Base-by-base conservation (phyloP, 1,140 invertebrate species). In the Zaprionus ornatus region DNA sequence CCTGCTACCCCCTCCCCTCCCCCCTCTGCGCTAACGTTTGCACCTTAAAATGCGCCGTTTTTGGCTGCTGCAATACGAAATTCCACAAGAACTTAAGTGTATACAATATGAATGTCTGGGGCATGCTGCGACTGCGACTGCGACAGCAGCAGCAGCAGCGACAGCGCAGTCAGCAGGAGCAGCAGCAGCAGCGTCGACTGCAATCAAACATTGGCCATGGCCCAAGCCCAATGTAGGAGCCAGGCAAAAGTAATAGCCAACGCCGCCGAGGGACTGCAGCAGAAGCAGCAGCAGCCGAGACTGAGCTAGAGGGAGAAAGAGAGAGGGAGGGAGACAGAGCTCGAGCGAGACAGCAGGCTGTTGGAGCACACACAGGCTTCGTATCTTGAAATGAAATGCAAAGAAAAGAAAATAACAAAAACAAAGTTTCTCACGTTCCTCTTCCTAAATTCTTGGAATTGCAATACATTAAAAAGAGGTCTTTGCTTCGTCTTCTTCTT, bases 381-480 rank as follows among this genome's bases (percentile, higher is more conserved):
- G 86, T 91, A 90, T 90, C 82, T 91, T 74, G 77, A 90, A 90
- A 90, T 90, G 86, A 90, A 90, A 90, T 85, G 86, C 86, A 90
- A 90, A 90, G 86, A 90, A 90, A 90, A 90, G 79, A 90, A 90
- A 91, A 83, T 83, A 90, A 92, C 78, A 92, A 92, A 92, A 92
- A 92, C 91, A 91, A 92, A 92, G 91, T 92, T 92, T 92, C 91
- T 92, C 91, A 92, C 91, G 91, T 92, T 92, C 91, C 84, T 92
- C 87, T 92, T 92, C 91, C 91, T 90, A 92, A 92, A 92, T 92
- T 92, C 91, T 92, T 92, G 91, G 91, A 92, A 92, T 92, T 92
- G 91, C 91, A 92, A 92, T 92, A 92, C 91, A 92, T 92, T 92
- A 92, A 92, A 92, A 91, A 92, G 91, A 91, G 82, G 90, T 91